Conservation (phyloP, 2,113 vertebrate genomes). For the Stercorarius parasiticus region DNA sequence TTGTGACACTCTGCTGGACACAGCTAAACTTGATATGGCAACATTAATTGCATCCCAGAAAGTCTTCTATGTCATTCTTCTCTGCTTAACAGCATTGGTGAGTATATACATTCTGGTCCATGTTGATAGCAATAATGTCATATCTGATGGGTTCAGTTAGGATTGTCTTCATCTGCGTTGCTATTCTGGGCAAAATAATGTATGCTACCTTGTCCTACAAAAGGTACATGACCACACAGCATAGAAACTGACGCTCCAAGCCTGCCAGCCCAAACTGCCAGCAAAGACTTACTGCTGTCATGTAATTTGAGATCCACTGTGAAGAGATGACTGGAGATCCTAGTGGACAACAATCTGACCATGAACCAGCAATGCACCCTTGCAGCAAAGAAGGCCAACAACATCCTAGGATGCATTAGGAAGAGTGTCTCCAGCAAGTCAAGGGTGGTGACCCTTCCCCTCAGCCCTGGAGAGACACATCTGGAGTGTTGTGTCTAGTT, state of each 20-base stretch:
- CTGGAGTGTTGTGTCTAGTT: not conserved
- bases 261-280: not conserved
- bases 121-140: not conserved
- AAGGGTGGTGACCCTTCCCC: not conserved
- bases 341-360: not conserved
- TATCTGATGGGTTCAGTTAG: not conserved
- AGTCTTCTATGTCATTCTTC: not conserved
- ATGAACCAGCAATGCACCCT: not conserved
- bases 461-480: not conserved
- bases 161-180: not conserved
- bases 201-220: not conserved
- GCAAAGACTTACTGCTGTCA: not conserved
- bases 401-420: not conserved
- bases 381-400: not conserved
- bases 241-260: not conserved
- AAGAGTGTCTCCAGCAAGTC: not conserved
- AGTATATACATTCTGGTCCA: not conserved
- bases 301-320: not conserved
- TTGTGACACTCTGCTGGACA: not conserved
- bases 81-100: rapidly evolving
- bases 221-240: not conserved
- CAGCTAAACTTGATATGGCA: not conserved
- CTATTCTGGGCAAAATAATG: not conserved
- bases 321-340: not conserved
- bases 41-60: not conserved